A percentile compares a stretch with the other conserved stretches of the same genome.
These are phyloP conservation scores for Drosophila testacea DNA, from an alignment of 2,888 invertebrate species.

Conservation along the genomic window DNA sequence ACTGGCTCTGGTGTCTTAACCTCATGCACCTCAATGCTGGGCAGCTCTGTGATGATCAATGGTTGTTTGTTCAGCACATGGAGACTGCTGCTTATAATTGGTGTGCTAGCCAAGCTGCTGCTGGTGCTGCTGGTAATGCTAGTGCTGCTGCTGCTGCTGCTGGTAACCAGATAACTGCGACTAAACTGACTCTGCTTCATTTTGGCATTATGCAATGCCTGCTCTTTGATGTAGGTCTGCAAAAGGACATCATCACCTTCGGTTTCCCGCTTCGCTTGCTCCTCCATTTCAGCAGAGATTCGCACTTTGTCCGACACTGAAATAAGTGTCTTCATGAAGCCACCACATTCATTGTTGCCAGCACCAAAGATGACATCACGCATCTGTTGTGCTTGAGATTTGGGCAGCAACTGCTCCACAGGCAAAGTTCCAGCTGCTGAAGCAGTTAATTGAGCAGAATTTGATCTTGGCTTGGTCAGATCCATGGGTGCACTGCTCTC, in stretches of 20 bases:
- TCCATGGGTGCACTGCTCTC: constrained; percentile 84
- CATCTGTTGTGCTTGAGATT: constrained; percentile 83
- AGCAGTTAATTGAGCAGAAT: background rate
- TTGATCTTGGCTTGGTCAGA: constrained; percentile 83
- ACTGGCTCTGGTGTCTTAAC: constrained; percentile 58
- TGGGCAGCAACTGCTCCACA: constrained; percentile 39
- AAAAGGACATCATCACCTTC: constrained; percentile 88
- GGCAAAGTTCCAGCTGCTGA: background rate
- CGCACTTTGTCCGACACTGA: constrained; percentile 84
- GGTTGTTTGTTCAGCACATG: constrained; percentile 18
- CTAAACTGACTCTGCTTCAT: constrained; percentile 89
- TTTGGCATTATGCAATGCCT: constrained; percentile 89
- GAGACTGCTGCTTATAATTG: constrained; percentile 30
- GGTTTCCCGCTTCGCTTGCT: constrained; percentile 59
- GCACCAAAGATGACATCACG: constrained; percentile 83
- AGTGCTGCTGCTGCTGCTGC: constrained; percentile 26
- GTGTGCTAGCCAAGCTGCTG: constrained; percentile 12
- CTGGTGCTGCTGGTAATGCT: constrained; percentile 14
- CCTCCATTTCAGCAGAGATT: constrained; percentile 74
- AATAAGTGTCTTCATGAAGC: constrained; percentile 84
- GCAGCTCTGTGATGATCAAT: constrained; percentile 54
- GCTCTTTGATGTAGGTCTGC: constrained; percentile 90
- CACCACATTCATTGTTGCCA: constrained; percentile 80
- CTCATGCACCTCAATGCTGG: constrained; percentile 71
- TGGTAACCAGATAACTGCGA: constrained; percentile 51